Evolutionary conservation across 2,888 invertebrate genomes (phyloP).

Genomic region (Ophion slaviceki): DNA sequence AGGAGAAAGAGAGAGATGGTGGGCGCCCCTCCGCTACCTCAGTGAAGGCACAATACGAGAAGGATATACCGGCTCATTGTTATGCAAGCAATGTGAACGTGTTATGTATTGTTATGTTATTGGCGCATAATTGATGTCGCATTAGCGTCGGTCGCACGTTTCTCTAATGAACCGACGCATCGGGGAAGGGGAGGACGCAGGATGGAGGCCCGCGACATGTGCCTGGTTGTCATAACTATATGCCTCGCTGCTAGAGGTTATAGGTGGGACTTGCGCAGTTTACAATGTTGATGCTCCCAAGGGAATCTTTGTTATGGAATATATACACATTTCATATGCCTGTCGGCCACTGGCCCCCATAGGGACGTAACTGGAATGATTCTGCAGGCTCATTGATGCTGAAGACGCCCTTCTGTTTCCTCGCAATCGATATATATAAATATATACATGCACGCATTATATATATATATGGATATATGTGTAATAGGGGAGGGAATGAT

Average conservation of each 20-base stretch:
- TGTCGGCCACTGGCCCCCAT: not conserved
- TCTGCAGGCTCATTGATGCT: not conserved
- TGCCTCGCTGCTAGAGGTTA: slow-evolving; percentile 40
- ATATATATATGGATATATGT: slow-evolving; percentile 19
- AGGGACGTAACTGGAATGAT: slow-evolving; percentile 6
- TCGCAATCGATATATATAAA: not conserved
- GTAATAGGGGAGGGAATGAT: slow-evolving; percentile 32
- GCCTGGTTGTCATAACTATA: slow-evolving; percentile 44
- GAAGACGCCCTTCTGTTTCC: slow-evolving; percentile 20
- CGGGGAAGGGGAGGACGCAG: slow-evolving; percentile 58
- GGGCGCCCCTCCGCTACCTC: not conserved
- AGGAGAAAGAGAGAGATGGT: not conserved
- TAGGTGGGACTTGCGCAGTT: slow-evolving; percentile 43
- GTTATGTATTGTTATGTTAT: slow-evolving; percentile 82
- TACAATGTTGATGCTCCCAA: slow-evolving; percentile 47
- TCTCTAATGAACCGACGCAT: slow-evolving; percentile 79
- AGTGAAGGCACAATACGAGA: slow-evolving; percentile 65
- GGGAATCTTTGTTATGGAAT: slow-evolving; percentile 43
- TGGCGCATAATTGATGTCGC: slow-evolving; percentile 82
- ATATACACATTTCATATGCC: slow-evolving; percentile 35
- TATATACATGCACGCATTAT: no score
- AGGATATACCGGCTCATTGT: slow-evolving; percentile 75
- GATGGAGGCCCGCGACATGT: slow-evolving; percentile 19
- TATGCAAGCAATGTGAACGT: slow-evolving; percentile 81
- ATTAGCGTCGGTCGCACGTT: slow-evolving; percentile 78